These are phyloP conservation scores for Eucera pruinosa DNA, from an alignment of 2,888 invertebrate species.

Conservation along the genomic window DNA sequence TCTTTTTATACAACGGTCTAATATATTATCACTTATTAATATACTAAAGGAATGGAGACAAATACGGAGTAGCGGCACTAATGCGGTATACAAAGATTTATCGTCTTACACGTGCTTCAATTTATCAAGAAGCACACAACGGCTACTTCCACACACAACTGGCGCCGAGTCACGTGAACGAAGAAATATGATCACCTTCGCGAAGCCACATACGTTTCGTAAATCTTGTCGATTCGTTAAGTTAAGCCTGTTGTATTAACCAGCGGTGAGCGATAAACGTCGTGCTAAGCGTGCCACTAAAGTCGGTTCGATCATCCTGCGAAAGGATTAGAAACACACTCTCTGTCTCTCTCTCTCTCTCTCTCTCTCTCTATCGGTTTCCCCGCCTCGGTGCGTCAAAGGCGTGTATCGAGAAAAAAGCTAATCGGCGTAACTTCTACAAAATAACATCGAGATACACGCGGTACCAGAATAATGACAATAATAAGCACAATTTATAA, in stretches of 20 bases:
- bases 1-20: constrained; percentile 36
- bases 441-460: neutral
- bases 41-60: constrained; percentile 68
- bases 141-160: constrained; percentile 56
- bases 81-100: constrained; percentile 67
- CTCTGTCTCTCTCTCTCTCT: neutral
- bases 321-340: constrained; percentile 37
- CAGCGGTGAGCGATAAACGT: constrained; percentile 65
- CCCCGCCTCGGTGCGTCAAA: neutral
- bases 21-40: constrained; percentile 69
- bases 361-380: neutral
- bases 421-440: neutral
- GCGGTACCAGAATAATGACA: constrained; percentile 11
- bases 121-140: constrained; percentile 68
- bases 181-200: constrained; percentile 69
- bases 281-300: constrained; percentile 49
- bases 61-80: constrained; percentile 70
- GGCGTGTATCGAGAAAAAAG: constrained; percentile 3
- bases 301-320: constrained; percentile 24
- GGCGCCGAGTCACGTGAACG: constrained; percentile 62
- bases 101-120: constrained; percentile 69
- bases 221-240: constrained; percentile 73
- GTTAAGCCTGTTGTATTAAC: constrained; percentile 69
- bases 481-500: constrained; percentile 54
- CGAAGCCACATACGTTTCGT: constrained; percentile 69